Conservation (phyloP, 2,888 invertebrate species). For the Drosophila percnosoma region DNA sequence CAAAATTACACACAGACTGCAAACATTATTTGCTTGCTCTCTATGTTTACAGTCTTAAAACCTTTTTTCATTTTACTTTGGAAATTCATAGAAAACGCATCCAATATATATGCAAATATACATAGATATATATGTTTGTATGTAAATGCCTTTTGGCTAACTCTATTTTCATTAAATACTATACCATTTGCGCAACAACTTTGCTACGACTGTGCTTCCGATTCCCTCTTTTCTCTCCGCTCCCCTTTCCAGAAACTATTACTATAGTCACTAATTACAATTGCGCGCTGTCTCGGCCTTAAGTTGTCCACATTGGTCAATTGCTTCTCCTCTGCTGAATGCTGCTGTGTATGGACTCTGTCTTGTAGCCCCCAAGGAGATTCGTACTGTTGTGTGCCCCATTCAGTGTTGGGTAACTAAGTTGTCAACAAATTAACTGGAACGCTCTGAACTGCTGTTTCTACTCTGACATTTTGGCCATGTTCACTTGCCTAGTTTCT, state of each 20-base stretch:
- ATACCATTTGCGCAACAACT: slow-evolving; percentile 45
- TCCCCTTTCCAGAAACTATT: slow-evolving; percentile 28
- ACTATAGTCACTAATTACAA: slow-evolving; percentile 67
- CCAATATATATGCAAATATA: neutral
- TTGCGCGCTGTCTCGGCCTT: slow-evolving; percentile 50
- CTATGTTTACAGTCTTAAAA: neutral
- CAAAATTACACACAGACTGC: neutral
- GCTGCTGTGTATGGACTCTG: slow-evolving; percentile 29
- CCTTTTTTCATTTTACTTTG: neutral
- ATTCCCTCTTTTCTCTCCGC: neutral
- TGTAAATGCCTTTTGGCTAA: slow-evolving; percentile 15
- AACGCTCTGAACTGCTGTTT: slow-evolving; percentile 55
- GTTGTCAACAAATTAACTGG: slow-evolving; percentile 79
- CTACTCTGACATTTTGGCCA: slow-evolving; percentile 27
- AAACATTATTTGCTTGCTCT: neutral
- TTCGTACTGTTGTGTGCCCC: slow-evolving; percentile 11
- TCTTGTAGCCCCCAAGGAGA: slow-evolving; percentile 70
- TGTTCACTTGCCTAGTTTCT: slow-evolving; percentile 64
- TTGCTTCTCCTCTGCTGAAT: slow-evolving; percentile 24
- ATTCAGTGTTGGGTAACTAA: slow-evolving; percentile 54
- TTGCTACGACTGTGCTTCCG: slow-evolving; percentile 7
- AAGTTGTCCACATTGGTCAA: slow-evolving; percentile 54
- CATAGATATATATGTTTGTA: neutral
- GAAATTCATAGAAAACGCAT: neutral
- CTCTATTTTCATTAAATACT: slow-evolving; percentile 38